These are phyloP conservation scores for Alethe diademata DNA, from an alignment of 2,113 vertebrate genomes.

Conservation along the genomic window DNA sequence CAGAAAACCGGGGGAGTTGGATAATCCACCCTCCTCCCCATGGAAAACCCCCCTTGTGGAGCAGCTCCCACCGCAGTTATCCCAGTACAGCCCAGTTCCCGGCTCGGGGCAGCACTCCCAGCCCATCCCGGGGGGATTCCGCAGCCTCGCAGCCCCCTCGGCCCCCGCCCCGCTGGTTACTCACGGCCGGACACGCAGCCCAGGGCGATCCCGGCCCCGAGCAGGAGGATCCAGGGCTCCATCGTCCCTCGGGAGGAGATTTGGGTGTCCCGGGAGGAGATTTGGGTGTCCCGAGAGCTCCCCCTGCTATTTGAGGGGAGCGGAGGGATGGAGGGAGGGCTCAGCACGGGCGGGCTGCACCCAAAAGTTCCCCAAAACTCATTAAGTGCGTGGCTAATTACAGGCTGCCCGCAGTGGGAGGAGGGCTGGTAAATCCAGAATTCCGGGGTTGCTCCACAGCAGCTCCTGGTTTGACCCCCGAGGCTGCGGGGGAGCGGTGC, in stretches of 20 bases:
- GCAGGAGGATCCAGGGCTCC: background rate
- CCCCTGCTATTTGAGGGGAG: too few relatives aligned
- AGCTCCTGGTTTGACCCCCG: accelerated
- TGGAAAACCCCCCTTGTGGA: too few relatives aligned
- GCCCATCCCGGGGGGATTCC: background rate
- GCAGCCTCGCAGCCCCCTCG: background rate
- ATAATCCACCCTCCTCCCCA: background rate
- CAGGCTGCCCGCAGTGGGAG: background rate
- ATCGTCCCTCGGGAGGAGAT: background rate
- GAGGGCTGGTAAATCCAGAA: conserved; percentile 44
- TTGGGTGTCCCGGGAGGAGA: too few relatives aligned
- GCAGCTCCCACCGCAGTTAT: background rate
- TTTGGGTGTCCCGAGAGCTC: too few relatives aligned
- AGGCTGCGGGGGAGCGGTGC: background rate
- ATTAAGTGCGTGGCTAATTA: background rate
- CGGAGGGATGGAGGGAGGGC: background rate
- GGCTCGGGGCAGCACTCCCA: background rate
- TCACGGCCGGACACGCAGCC: background rate
- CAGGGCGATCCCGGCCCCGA: background rate
- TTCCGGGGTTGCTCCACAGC: background rate
- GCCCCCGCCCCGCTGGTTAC: background rate
- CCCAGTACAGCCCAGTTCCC: background rate
- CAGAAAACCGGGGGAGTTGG: accelerated
- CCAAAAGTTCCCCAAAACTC: background rate
- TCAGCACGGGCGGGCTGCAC: background rate